phyloP scores from a whole-genome alignment of 2,113 vertebrate genomes.

The Stictonetta naevosa region DNA sequence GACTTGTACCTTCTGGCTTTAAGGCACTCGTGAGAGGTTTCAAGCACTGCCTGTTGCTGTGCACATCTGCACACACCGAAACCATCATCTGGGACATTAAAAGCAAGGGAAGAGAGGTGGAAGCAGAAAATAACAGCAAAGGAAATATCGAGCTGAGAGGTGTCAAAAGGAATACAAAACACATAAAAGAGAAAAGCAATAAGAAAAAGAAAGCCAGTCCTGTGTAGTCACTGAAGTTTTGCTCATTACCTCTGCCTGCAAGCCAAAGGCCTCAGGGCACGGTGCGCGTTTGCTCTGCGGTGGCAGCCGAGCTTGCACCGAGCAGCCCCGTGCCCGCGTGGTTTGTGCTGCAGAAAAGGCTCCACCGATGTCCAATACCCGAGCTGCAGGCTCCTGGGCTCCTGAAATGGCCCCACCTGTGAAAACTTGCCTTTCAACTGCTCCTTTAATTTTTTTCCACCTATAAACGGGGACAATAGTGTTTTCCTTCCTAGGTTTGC shows the following conservation, averaged over 20 bases:
- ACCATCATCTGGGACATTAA: not conserved
- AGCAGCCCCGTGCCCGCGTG: rapidly evolving
- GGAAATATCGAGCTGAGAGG: not conserved
- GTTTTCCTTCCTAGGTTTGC: not conserved
- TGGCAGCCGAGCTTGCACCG: no score
- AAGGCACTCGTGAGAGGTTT: no score
- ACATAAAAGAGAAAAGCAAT: not conserved
- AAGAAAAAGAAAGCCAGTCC: not conserved
- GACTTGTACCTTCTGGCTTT: not conserved
- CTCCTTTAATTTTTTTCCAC: not conserved
- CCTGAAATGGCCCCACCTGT: not conserved
- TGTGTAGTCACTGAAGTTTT: not conserved
- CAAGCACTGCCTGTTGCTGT: not conserved
- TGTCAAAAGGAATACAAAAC: not conserved
- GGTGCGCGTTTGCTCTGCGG: rapidly evolving
- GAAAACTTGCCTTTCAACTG: not conserved
- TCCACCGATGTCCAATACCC: not conserved
- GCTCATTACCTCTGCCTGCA: not conserved
- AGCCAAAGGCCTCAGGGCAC: not conserved
- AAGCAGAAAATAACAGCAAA: not conserved
- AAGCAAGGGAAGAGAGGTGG: not conserved
- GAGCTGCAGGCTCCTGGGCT: not conserved
- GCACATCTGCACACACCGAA: not conserved
- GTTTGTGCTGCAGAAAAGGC: not conserved
- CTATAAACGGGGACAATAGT: not conserved